These are phyloP conservation scores for Drosophila meridiana DNA, from an alignment of 2,888 invertebrate genomes.

Conservation along the genomic window DNA sequence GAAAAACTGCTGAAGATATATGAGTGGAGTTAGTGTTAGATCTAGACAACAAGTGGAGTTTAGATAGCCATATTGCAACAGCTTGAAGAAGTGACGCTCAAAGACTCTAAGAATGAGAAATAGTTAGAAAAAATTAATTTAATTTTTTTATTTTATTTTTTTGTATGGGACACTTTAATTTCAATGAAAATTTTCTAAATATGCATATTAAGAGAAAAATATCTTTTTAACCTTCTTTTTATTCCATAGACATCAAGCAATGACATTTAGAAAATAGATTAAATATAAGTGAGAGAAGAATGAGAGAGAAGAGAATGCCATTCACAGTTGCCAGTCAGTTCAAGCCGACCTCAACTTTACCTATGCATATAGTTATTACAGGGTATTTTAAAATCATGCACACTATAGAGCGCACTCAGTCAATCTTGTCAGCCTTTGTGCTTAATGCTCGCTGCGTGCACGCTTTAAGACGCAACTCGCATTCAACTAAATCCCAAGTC, in stretches of 20 bases:
- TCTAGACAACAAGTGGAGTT: no score
- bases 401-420: background rate
- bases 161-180: no score
- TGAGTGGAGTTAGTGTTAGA: background rate
- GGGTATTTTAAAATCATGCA: background rate
- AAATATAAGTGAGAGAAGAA: no score
- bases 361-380: background rate
- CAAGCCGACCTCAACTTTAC: background rate
- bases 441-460: conserved; percentile 32
- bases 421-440: background rate
- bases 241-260: no score
- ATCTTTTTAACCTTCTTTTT: no score
- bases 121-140: no score
- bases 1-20: no score
- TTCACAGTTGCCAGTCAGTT: background rate
- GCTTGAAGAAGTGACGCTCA: background rate
- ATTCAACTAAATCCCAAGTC: conserved; percentile 55
- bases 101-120: background rate
- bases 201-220: no score
- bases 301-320: background rate
- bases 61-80: background rate
- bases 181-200: no score
- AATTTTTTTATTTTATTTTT: no score
- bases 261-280: no score
- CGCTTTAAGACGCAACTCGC: conserved; percentile 40